Conservation (phyloP, 2,113 vertebrate genomes). For the Columba janthina region DNA sequence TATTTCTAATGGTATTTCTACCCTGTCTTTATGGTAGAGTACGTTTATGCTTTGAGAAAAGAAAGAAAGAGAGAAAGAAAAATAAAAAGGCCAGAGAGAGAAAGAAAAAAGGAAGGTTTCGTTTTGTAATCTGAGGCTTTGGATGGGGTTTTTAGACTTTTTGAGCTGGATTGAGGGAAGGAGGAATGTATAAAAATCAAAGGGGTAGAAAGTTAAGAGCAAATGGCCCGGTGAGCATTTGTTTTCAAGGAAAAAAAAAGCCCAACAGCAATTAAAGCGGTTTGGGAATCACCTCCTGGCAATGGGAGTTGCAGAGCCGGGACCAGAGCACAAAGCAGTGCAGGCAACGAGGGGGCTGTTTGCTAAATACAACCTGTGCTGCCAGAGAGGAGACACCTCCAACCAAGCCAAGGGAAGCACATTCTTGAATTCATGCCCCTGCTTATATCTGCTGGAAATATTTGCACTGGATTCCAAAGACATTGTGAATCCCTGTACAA, state of each 20-base stretch:
- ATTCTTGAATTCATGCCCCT: background rate
- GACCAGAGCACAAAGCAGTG: background rate
- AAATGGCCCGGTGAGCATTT: conserved; percentile 40
- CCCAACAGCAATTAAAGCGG: background rate
- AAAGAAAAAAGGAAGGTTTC: background rate
- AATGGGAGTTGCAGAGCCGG: background rate
- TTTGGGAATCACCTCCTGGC: background rate
- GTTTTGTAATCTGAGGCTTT: conserved; percentile 43
- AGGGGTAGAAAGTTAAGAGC: conserved; percentile 17
- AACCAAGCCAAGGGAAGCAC: background rate
- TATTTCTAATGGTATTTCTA: conserved; percentile 1
- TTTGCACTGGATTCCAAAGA: conserved; percentile 8
- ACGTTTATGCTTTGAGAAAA: conserved; percentile 35
- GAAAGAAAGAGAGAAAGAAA: background rate
- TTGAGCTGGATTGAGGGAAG: background rate
- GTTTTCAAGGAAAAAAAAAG: background rate
- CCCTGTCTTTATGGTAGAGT: background rate
- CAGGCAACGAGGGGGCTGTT: background rate
- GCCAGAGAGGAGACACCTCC: background rate
- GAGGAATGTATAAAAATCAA: background rate
- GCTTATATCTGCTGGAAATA: background rate
- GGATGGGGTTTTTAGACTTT: background rate
- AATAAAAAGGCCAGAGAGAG: background rate
- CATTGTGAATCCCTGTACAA: background rate
- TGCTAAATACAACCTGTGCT: background rate